phyloP scores from a whole-genome alignment of 2,888 invertebrate genomes.

The Tachina lurida region DNA sequence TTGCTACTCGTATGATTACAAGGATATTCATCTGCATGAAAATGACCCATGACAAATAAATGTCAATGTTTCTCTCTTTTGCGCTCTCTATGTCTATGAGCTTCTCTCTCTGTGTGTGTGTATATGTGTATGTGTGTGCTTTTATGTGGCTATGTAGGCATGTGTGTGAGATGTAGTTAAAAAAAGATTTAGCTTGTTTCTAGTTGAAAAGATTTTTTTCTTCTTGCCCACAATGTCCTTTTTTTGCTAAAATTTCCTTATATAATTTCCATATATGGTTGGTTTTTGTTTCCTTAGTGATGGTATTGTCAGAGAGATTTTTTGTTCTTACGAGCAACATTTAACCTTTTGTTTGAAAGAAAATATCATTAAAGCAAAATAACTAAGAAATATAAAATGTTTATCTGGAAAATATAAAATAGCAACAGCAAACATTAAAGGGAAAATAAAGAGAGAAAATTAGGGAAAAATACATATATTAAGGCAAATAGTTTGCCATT shows the following conservation, averaged over 20 bases:
- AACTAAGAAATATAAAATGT: slow-evolving; percentile 17
- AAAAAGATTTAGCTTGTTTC: slow-evolving; percentile 17
- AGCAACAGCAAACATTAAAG: background rate
- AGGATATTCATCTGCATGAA: slow-evolving; percentile 16
- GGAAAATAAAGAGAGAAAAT: background rate
- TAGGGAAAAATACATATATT: background rate
- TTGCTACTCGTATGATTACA: slow-evolving; percentile 20
- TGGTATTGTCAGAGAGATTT: slow-evolving; percentile 18
- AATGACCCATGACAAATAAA: slow-evolving; percentile 39
- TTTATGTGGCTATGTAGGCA: background rate
- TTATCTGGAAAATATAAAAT: slow-evolving; percentile 17
- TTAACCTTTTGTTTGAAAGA: slow-evolving; percentile 23
- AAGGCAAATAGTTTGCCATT: background rate
- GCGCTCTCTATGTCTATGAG: background rate
- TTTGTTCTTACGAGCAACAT: slow-evolving; percentile 13
- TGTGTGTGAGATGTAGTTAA: background rate
- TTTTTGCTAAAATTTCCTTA: background rate
- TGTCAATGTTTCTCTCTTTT: background rate
- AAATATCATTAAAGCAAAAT: background rate
- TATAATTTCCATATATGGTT: background rate
- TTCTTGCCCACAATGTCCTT: background rate
- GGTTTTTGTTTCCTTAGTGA: background rate
- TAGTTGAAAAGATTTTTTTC: background rate
- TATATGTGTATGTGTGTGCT: background rate
- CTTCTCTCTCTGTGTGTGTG: background rate